Percentiles rank a stretch among this genome's conserved stretches.
These are phyloP conservation scores for Oegoconia quadripuncta DNA, from an alignment of 2,888 invertebrate species.

Conservation along the genomic window DNA sequence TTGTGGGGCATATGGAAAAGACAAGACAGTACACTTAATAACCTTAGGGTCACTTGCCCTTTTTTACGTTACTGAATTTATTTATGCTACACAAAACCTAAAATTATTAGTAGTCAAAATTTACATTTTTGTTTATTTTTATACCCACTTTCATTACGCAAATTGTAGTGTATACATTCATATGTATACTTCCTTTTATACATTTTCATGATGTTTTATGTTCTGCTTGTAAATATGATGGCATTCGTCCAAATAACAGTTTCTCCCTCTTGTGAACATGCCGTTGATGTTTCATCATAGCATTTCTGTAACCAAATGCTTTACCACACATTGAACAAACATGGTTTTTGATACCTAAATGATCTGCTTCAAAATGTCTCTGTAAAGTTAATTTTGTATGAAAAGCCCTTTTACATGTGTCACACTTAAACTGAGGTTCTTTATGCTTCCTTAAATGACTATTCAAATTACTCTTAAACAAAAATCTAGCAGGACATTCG, in stretches of 20 bases:
- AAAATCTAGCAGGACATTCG: conserved; percentile 41
- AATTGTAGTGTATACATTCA: background rate
- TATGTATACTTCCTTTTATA: background rate
- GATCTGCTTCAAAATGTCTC: conserved; percentile 43
- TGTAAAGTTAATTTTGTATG: conserved; percentile 38
- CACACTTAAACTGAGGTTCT: conserved; percentile 42
- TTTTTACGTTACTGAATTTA: too few species aligned
- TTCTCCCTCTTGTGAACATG: conserved; percentile 49
- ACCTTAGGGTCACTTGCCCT: too few species aligned
- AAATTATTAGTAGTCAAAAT: too few species aligned
- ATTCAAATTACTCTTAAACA: conserved; percentile 45
- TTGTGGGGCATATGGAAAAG: too few species aligned
- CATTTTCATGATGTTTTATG: background rate
- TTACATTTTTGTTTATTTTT: background rate
- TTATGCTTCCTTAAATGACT: conserved; percentile 41
- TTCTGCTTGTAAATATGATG: conserved; percentile 26
- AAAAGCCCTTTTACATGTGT: conserved; percentile 41
- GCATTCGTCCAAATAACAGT: conserved; percentile 28
- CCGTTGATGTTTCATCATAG: conserved; percentile 47
- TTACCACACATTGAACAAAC: conserved; percentile 45
- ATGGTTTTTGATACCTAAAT: conserved; percentile 46
- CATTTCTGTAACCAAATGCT: conserved; percentile 48
- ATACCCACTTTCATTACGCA: background rate
- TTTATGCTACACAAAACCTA: too few species aligned
- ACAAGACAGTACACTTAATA: too few species aligned